A percentile compares a stretch with the other conserved stretches of the same genome.
phyloP scores from a whole-genome alignment of 2,113 vertebrate species.

The Heptranchias perlo region DNA sequence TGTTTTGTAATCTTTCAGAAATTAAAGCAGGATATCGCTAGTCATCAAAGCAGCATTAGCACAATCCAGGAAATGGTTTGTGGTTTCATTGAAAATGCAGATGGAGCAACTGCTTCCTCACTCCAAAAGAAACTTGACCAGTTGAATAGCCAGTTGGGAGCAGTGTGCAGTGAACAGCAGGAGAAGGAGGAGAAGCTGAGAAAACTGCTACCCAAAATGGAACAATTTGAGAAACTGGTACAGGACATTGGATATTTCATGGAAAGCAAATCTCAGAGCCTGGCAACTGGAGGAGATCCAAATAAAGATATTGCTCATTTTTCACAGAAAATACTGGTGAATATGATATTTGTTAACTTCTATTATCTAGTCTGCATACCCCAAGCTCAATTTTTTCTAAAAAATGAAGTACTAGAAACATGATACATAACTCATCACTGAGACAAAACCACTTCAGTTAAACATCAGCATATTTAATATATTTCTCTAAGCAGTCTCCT shows the following conservation, averaged over 20 bases:
- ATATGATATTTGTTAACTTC: conserved; percentile 33
- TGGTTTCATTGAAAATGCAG: conserved; percentile 69
- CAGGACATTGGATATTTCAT: conserved; percentile 71
- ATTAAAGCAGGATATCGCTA: conserved; percentile 84
- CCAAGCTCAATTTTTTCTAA: not conserved
- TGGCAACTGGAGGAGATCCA: conserved; percentile 75
- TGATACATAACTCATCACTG: not conserved
- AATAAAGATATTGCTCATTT: conserved; percentile 77
- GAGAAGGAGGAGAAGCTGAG: conserved; percentile 70
- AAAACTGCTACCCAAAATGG: conserved; percentile 72
- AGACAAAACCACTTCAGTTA: not conserved
- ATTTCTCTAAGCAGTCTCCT: not conserved
- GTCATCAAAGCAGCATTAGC: conserved; percentile 83
- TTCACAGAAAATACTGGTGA: conserved; percentile 84
- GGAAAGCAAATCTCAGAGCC: conserved; percentile 61
- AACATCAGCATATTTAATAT: not conserved
- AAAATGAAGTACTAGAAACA: not conserved
- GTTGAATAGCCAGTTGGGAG: conserved; percentile 60
- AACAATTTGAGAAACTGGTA: conserved; percentile 78
- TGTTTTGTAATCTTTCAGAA: conserved; percentile 60
- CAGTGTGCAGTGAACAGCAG: conserved; percentile 67
- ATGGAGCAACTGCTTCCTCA: conserved; percentile 64
- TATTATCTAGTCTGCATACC: not conserved
- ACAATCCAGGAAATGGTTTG: conserved; percentile 80
- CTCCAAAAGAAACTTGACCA: conserved; percentile 71